phyloP scores from a whole-genome alignment of 1,140 invertebrate species.

The Marisa cornuarietis region DNA sequence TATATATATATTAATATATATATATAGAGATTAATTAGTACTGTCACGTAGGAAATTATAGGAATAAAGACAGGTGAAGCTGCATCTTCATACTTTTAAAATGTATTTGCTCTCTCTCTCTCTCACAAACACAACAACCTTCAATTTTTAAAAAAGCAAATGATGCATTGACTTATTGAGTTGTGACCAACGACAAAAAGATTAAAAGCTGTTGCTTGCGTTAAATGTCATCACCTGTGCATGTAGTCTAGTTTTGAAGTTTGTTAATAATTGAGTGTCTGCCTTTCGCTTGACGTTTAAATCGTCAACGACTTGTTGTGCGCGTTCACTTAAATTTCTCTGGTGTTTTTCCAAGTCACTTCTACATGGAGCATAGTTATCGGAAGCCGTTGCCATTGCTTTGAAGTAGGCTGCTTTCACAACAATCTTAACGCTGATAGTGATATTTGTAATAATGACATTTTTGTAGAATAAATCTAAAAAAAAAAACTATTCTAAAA shows the following conservation, averaged over 20 bases:
- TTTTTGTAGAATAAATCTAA: neutral
- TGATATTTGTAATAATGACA: neutral
- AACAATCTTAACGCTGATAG: neutral
- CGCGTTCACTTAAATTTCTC: constrained; percentile 30
- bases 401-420: neutral
- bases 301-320: constrained; percentile 44
- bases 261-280: constrained; percentile 39
- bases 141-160: no score
- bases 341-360: constrained; percentile 5
- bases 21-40: no score
- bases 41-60: no score
- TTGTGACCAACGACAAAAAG: no score
- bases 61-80: no score
- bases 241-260: constrained; percentile 45
- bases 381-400: neutral
- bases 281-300: constrained; percentile 48
- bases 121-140: neutral
- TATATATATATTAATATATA: no score
- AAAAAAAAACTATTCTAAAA: no score
- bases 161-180: no score
- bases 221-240: constrained; percentile 33
- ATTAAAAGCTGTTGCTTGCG: no score
- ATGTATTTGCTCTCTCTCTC: neutral
- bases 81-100: no score
- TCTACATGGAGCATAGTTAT: neutral